Percentiles rank a stretch among this genome's conserved stretches.
Evolutionary conservation across 92 coral and sea anemone species (phyloP).

Genomic region (Nematostella vectensis): DNA sequence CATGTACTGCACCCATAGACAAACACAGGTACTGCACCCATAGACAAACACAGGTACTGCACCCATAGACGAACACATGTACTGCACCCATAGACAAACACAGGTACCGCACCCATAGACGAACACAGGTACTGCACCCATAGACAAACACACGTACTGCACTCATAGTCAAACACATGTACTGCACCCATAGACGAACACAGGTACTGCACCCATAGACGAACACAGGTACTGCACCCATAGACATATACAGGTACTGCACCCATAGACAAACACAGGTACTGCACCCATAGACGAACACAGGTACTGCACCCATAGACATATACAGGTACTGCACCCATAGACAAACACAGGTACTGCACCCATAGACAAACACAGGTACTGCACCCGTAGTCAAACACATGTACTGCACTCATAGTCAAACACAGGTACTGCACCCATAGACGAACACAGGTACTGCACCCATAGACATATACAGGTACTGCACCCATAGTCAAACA

Average conservation of each 20-base stretch:
- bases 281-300: background rate
- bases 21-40: too few species aligned
- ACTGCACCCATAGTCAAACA: constrained; percentile 76
- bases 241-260: constrained; percentile 34
- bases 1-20: background rate
- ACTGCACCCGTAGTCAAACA: constrained; percentile 75
- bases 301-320: constrained; percentile 65
- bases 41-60: constrained; percentile 67
- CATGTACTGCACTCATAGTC: constrained; percentile 64
- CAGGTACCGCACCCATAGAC: background rate
- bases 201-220: background rate
- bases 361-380: too few species aligned
- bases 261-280: background rate
- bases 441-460: background rate
- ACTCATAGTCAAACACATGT: constrained; percentile 52
- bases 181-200: background rate
- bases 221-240: constrained; percentile 76
- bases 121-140: too few species aligned
- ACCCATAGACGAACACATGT: constrained; percentile 54
- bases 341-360: background rate
- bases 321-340: constrained; percentile 23
- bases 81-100: background rate
- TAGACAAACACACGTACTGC: constrained; percentile 67
- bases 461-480: too few species aligned
- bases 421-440: constrained; percentile 23